These are phyloP conservation scores for Bombus sylvicola DNA, from an alignment of 1,140 invertebrate genomes.

Conservation along the genomic window DNA sequence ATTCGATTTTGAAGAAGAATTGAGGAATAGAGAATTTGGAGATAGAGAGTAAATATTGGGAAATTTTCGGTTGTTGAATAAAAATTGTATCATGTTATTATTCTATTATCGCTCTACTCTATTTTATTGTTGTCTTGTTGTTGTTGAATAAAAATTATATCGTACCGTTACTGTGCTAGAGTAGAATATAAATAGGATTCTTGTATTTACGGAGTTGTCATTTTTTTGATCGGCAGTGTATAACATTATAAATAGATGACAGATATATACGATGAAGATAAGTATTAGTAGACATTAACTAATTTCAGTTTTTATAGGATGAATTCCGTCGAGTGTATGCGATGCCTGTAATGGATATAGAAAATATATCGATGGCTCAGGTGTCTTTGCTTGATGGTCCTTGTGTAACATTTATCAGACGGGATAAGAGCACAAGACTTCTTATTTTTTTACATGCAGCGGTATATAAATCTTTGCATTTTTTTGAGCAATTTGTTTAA, in stretches of 20 bases:
- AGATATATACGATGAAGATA: too few relatives aligned
- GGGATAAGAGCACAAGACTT: neutral
- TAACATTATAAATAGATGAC: too few relatives aligned
- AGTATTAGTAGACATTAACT: too few relatives aligned
- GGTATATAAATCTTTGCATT: neutral
- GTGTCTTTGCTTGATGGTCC: neutral
- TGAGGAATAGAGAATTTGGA: neutral
- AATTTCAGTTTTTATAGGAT: neutral
- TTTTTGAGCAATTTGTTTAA: neutral
- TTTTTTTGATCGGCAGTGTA: too few relatives aligned
- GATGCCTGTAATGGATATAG: neutral
- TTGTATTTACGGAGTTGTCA: too few relatives aligned
- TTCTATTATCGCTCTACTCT: too few relatives aligned
- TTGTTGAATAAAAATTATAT: too few relatives aligned
- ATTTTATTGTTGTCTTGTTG: too few relatives aligned
- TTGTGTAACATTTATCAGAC: conserved; percentile 9
- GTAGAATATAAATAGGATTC: neutral
- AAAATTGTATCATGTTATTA: neutral
- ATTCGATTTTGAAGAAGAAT: neutral
- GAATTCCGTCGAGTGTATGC: neutral
- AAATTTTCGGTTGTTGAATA: neutral
- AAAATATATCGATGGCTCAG: neutral
- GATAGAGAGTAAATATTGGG: neutral
- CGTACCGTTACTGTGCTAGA: neutral
- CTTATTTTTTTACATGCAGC: neutral